These are phyloP conservation scores for Apotomis turbidana DNA, from an alignment of 2,888 invertebrate species.

Conservation along the genomic window DNA sequence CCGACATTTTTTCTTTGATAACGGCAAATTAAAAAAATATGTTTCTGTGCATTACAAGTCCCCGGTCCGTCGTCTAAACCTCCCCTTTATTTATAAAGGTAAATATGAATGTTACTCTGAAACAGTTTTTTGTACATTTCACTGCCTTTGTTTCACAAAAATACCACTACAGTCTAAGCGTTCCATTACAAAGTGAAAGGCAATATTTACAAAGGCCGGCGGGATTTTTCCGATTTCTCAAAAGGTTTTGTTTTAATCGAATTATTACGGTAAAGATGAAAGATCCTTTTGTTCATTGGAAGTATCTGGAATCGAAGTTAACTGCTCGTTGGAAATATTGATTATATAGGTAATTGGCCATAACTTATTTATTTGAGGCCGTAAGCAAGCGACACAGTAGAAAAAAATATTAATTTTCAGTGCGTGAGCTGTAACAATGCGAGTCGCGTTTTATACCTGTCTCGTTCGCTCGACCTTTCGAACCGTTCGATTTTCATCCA, in stretches of 20 bases:
- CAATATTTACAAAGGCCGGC: slow-evolving; percentile 28
- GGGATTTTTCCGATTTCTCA: slow-evolving; percentile 27
- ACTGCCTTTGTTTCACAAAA: slow-evolving; percentile 6
- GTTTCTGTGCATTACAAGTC: no score
- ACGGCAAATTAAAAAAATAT: no score
- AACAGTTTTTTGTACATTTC: slow-evolving; percentile 6
- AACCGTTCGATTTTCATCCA: no score
- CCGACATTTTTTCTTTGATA: no score
- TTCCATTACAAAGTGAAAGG: slow-evolving; percentile 12
- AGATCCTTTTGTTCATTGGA: slow-evolving; percentile 20
- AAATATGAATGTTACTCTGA: neutral
- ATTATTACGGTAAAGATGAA: slow-evolving; percentile 35
- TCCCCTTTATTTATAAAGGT: neutral
- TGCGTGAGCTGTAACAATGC: no score
- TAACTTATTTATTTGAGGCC: neutral
- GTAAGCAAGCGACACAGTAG: no score
- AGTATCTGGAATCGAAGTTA: neutral
- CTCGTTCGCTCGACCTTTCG: no score
- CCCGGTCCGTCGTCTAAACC: no score
- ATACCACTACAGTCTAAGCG: neutral
- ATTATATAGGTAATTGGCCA: slow-evolving; percentile 3
- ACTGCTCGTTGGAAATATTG: neutral
- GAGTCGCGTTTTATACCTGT: no score
- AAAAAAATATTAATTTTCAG: no score
- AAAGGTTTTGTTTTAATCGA: slow-evolving; percentile 36